These are phyloP conservation scores for Kryptopterus vitreolus DNA, from an alignment of 2,797 vertebrate genomes.

Conservation along the genomic window DNA sequence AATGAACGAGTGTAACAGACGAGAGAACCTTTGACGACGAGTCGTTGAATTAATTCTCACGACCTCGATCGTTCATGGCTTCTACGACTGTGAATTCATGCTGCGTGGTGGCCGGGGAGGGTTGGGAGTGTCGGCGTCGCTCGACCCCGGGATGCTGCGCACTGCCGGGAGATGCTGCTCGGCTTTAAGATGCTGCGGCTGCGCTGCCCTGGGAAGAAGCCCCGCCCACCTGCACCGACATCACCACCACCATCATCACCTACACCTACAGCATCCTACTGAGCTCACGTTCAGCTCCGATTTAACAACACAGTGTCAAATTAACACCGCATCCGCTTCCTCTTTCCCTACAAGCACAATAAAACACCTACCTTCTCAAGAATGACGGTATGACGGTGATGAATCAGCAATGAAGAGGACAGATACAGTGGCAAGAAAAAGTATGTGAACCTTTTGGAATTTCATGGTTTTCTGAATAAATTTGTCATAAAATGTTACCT, in stretches of 20 bases:
- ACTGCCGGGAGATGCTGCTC: constrained; percentile 42
- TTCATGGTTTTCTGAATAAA: no score
- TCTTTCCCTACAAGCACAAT: background rate
- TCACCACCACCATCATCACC: background rate
- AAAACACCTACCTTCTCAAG: background rate
- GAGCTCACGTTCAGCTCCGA: background rate
- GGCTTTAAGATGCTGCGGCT: constrained; percentile 38
- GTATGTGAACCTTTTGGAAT: no score
- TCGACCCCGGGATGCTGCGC: constrained; percentile 39
- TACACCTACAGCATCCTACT: constrained; percentile 5
- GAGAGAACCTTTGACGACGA: constrained; percentile 10
- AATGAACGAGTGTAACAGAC: constrained; percentile 12
- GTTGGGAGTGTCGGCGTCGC: background rate
- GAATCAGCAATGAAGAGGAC: background rate
- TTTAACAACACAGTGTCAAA: background rate
- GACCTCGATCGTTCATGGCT: constrained; percentile 7
- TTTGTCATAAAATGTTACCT: no score
- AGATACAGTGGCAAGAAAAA: no score
- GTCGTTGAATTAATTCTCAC: constrained; percentile 32
- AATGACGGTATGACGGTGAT: background rate
- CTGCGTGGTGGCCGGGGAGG: constrained; percentile 7
- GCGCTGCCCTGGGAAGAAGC: constrained; percentile 40
- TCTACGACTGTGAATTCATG: constrained; percentile 8
- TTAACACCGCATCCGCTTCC: constrained; percentile 8
- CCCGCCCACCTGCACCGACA: constrained; percentile 41